Evolutionary conservation across 2,113 vertebrate genomes (phyloP).

Genomic region (Thinocorus orbignyianus): DNA sequence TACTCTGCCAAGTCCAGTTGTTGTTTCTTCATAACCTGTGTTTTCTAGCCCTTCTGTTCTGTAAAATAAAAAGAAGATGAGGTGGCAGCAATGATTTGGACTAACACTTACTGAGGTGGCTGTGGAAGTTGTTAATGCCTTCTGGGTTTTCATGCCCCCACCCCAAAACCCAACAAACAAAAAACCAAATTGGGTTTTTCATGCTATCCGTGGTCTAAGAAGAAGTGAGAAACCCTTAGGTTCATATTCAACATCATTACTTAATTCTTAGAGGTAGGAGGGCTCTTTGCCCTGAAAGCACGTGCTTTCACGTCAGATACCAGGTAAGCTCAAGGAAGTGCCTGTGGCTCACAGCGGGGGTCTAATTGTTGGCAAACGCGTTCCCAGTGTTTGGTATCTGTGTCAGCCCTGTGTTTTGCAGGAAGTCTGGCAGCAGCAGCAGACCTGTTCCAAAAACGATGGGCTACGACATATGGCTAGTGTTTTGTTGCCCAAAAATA

Average conservation of each 20-base stretch:
- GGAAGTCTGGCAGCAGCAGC: not conserved
- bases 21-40: not conserved
- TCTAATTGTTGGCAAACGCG: not conserved
- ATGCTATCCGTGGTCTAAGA: fast-evolving
- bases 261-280: not conserved
- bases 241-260: not conserved
- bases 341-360: not conserved
- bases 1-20: not conserved
- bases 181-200: not conserved
- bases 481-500: not conserved
- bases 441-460: not conserved
- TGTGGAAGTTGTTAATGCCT: not conserved
- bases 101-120: not conserved
- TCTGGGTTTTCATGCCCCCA: not conserved
- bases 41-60: not conserved
- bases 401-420: not conserved
- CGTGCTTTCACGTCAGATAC: not conserved
- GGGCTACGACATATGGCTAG: not conserved
- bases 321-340: not conserved
- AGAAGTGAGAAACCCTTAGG: not conserved
- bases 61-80: not conserved
- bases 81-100: not conserved
- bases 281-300: not conserved
- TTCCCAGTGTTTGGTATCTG: not conserved
- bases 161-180: not conserved